Evolutionary conservation across 2,113 vertebrate genomes (phyloP).

Genomic region (Alectura lathami): DNA sequence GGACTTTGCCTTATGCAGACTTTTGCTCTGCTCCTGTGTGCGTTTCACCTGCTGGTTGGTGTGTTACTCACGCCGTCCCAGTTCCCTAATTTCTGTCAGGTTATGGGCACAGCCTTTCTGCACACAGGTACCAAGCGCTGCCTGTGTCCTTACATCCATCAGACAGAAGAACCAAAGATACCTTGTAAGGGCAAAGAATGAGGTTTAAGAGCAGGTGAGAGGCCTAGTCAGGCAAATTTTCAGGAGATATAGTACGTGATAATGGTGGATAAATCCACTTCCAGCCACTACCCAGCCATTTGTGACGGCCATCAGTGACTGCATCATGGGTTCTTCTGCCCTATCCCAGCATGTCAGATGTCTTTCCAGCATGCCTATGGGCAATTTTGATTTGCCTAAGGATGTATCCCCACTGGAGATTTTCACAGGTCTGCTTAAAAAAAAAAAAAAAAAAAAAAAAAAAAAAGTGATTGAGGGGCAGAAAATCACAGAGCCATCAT

Average conservation of each 20-base stretch:
- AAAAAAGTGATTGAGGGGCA: background rate
- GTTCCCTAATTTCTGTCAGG: background rate
- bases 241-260: background rate
- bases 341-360: fast-evolving
- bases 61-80: background rate
- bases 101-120: background rate
- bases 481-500: background rate
- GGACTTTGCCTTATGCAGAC: background rate
- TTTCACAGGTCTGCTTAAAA: background rate
- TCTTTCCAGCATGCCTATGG: background rate
- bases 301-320: background rate
- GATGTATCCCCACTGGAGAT: background rate
- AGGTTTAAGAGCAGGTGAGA: background rate
- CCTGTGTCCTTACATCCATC: background rate
- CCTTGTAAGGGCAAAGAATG: background rate
- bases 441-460: background rate
- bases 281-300: background rate
- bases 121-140: background rate
- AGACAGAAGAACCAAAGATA: background rate
- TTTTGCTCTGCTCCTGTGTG: background rate
- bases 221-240: background rate
- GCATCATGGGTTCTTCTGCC: background rate
- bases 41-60: background rate
- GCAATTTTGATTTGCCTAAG: background rate
- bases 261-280: background rate